Percentiles rank a stretch among this genome's conserved stretches.
These are phyloP conservation scores for Pitta sordida DNA, from an alignment of 2,113 vertebrate genomes.

Conservation along the genomic window DNA sequence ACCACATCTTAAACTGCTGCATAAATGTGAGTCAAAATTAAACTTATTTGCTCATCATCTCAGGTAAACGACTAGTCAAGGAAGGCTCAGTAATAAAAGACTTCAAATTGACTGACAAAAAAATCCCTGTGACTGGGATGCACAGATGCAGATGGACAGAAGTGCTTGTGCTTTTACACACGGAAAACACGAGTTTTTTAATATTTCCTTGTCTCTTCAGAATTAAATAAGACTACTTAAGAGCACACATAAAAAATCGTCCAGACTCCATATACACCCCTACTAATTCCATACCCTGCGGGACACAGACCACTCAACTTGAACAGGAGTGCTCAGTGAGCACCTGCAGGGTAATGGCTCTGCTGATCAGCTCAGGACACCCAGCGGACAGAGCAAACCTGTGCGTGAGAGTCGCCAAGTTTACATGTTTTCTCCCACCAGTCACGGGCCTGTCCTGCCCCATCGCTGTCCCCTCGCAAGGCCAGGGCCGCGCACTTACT, in stretches of 20 bases:
- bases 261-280: neutral
- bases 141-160: neutral
- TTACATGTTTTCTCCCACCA: neutral
- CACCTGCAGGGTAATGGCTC: neutral
- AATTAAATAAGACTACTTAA: neutral
- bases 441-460: neutral
- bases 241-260: neutral
- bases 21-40: neutral
- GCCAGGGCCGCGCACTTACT: neutral
- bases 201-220: neutral
- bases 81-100: neutral
- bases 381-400: neutral
- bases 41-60: neutral
- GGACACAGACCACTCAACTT: neutral
- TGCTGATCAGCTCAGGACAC: neutral
- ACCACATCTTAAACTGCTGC: neutral
- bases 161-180: neutral
- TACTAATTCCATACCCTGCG: neutral
- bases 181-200: neutral
- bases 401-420: neutral
- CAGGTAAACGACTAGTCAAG: neutral
- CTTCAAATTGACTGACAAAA: neutral
- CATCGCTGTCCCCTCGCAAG: neutral
- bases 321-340: neutral
- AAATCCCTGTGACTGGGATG: neutral